These are phyloP conservation scores for Trichomalopsis sarcophagae DNA, from an alignment of 1,140 invertebrate genomes.

Conservation along the genomic window DNA sequence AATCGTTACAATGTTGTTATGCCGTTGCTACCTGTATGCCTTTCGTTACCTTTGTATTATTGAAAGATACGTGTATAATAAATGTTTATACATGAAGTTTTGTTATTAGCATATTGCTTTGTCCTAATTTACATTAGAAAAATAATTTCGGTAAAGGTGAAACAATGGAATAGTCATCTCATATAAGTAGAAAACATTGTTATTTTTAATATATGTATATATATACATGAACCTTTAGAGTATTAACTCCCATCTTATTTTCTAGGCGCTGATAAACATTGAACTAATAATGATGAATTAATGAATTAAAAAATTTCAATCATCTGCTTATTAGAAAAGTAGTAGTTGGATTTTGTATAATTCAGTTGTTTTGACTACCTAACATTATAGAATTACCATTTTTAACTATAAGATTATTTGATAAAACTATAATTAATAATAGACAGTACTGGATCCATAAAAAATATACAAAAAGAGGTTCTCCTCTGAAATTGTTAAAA, in stretches of 20 bases:
- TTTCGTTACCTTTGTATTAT: slow-evolving; percentile 65
- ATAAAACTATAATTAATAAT: slow-evolving; percentile 26
- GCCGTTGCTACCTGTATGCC: slow-evolving; percentile 62
- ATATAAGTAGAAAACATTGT: slow-evolving; percentile 64
- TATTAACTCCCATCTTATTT: slow-evolving; percentile 33
- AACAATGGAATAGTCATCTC: slow-evolving; percentile 43
- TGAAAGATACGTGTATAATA: slow-evolving; percentile 60
- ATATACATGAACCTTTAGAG: slow-evolving; percentile 59
- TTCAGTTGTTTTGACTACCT: slow-evolving; percentile 41
- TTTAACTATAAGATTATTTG: slow-evolving; percentile 29
- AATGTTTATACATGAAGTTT: slow-evolving; percentile 63
- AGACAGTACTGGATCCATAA: slow-evolving; percentile 23
- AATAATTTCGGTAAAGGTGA: background rate
- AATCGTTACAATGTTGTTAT: slow-evolving; percentile 60
- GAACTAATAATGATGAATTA: slow-evolving; percentile 28
- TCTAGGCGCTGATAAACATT: slow-evolving; percentile 26
- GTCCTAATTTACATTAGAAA: background rate
- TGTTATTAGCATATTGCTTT: background rate
- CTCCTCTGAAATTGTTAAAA: background rate
- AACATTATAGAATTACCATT: background rate
- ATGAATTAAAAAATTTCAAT: slow-evolving; percentile 27
- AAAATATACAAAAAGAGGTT: slow-evolving; percentile 31
- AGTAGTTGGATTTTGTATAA: slow-evolving; percentile 23
- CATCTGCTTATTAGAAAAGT: background rate
- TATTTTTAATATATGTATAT: slow-evolving; percentile 63